These are phyloP conservation scores for Takifugu bimaculatus DNA, from an alignment of 2,113 vertebrate genomes.

Conservation along the genomic window DNA sequence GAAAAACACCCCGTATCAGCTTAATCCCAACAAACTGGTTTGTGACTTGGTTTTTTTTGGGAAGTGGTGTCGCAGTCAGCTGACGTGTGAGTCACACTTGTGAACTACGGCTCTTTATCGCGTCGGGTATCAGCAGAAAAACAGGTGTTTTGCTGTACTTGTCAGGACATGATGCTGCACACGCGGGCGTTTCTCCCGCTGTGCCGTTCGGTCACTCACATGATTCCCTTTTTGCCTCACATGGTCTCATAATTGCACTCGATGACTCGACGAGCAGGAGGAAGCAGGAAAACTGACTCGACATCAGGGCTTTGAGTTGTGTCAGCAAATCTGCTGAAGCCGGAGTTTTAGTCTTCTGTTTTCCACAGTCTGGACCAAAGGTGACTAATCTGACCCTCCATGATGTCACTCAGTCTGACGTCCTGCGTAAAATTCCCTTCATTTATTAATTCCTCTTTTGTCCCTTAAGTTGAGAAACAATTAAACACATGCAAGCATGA, in stretches of 20 bases:
- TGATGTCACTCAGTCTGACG: no score
- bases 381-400: neutral
- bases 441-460: no score
- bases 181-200: neutral
- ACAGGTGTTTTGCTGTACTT: neutral
- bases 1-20: neutral
- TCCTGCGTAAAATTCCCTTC: no score
- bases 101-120: no score
- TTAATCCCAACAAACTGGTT: constrained; percentile 5
- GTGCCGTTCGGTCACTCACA: neutral
- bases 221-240: constrained; percentile 1
- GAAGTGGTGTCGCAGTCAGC: constrained; percentile 12
- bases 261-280: constrained; percentile 20
- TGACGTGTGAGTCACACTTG: constrained; percentile 32
- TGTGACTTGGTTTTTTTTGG: constrained; percentile 16
- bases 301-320: constrained; percentile 2
- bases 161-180: constrained; percentile 1
- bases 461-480: no score
- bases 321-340: constrained; percentile 26
- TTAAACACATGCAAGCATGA: no score
- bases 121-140: neutral
- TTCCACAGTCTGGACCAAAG: constrained; percentile 11
- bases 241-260: constrained; percentile 15
- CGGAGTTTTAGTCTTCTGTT: neutral
- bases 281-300: neutral